These are phyloP conservation scores for Acipenser oxyrinchus DNA, from an alignment of 2,797 vertebrate species.

Conservation along the genomic window DNA sequence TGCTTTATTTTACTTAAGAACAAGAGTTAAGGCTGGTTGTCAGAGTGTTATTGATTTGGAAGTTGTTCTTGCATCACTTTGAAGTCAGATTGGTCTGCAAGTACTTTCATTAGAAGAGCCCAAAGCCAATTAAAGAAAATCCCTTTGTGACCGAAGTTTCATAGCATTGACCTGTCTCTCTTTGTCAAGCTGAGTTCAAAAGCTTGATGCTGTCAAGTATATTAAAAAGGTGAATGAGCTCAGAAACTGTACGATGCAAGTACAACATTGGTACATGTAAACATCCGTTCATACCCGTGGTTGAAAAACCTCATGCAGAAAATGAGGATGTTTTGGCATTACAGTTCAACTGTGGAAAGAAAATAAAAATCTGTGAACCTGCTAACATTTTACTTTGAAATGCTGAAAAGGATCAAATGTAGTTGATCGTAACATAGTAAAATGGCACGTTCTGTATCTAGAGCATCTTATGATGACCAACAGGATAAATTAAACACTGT, in stretches of 20 bases:
- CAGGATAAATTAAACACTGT: too few relatives aligned
- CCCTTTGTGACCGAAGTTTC: conserved; percentile 52
- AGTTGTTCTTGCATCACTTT: conserved; percentile 30
- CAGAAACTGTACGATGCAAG: conserved; percentile 12
- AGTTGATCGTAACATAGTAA: too few relatives aligned
- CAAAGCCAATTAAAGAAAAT: conserved; percentile 56
- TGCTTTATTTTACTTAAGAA: conserved; percentile 14
- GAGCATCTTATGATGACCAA: too few relatives aligned
- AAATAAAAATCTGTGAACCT: too few relatives aligned
- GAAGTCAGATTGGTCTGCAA: conserved; percentile 43
- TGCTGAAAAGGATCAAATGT: too few relatives aligned
- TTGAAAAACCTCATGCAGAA: conserved; percentile 11
- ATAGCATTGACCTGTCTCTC: conserved; percentile 54
- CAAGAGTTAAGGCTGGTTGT: conserved; percentile 16
- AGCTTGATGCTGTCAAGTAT: conserved; percentile 41
- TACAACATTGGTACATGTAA: not conserved
- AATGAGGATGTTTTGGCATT: not conserved
- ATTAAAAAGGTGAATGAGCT: conserved; percentile 19
- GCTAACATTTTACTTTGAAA: too few relatives aligned
- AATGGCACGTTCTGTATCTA: too few relatives aligned
- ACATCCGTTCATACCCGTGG: conserved; percentile 1
- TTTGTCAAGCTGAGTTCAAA: conserved; percentile 53
- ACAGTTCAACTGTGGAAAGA: too few relatives aligned
- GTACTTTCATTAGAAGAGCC: conserved; percentile 40
- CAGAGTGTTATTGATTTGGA: conserved; percentile 27